Evolutionary conservation across 2,888 invertebrate genomes (phyloP), one percentile per base, ranked within the genome.

Genomic region (Micoletzkya japonica): DNA sequence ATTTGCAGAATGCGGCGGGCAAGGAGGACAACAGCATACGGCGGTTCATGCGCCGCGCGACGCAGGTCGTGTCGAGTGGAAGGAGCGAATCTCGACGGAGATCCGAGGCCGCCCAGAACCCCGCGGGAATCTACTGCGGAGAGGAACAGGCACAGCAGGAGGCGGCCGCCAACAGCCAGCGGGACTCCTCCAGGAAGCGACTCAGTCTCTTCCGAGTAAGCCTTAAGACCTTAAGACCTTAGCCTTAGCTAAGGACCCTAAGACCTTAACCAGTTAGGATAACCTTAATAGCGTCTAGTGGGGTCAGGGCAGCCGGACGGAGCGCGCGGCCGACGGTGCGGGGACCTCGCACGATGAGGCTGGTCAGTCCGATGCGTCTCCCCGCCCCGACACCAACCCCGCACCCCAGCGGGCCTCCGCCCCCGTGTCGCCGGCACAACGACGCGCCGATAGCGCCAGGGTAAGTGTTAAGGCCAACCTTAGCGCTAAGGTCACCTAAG

Each of bases 121-220:
- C 73, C 4, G 70, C 74, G 1, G 73, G 73, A 2, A 73, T 74
- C 49, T 74, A 74, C 61, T 73, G 72, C 44, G 74, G 74, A 26
- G 74, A 74, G 44, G 74, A 73, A 28, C 71, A 63, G 37, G 24
- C 17, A 28, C 24, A 28, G 0, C 50, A 68, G 2, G 54, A 58
- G 3, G 70, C 67, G 20, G 60, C 61, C 14, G 52, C 36, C 17
- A n/a, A n/a, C n/a, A n/a, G n/a, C n/a, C n/a, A n/a, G n/a, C n/a
- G n/a, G n/a, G n/a, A n/a, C n/a, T n/a, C n/a, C n/a, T n/a, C n/a
- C n/a, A 73, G 59, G 59, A 73, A 73, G 61, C 20, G 74, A 52
- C 59, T 74, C 39, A 70, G 71, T 49, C 64, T 74, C 20, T 73
- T 74, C 66, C 71, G 73, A 69, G 69, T 70, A 26, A 17, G 20